Percentiles rank a stretch among this genome's conserved stretches.
Conservation (phyloP, 35 echinoderm and acorn worm species). For the Ophiothrix spiculata region DNA sequence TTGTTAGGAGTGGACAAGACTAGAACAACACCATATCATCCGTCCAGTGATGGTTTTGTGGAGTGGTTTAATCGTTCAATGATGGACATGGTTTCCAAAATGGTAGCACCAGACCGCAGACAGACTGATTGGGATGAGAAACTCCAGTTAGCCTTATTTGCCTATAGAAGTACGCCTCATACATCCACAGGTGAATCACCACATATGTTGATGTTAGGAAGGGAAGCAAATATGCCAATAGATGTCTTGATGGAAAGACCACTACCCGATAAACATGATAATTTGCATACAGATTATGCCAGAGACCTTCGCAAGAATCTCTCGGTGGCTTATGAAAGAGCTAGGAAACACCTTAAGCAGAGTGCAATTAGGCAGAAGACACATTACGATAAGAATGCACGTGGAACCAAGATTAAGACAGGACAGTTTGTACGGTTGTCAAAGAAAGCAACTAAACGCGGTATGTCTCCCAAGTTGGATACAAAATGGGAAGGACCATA, state of each 20-base stretch:
- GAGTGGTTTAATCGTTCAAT: constrained; percentile 58
- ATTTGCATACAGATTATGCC: constrained; percentile 26
- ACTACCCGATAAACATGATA: not conserved
- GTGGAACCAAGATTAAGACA: not conserved
- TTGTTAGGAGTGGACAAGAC: constrained; percentile 49
- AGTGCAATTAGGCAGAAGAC: constrained; percentile 11
- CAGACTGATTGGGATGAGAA: constrained; percentile 57
- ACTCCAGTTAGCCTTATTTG: constrained; percentile 37
- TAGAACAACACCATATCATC: constrained; percentile 53
- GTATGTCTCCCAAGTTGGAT: constrained; percentile 48
- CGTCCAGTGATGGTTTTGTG: constrained; percentile 43
- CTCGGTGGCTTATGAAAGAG: not conserved
- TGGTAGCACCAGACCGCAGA: constrained; percentile 10
- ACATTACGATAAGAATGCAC: not conserved
- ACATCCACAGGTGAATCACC: constrained; percentile 58
- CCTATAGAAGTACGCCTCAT: constrained; percentile 36
- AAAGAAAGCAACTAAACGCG: not conserved
- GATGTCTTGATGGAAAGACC: constrained; percentile 13
- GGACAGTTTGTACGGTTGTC: constrained; percentile 19
- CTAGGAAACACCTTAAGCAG: constrained; percentile 9
- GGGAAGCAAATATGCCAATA: constrained; percentile 31
- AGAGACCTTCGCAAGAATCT: not conserved
- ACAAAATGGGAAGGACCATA: constrained; percentile 48
- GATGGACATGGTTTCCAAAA: not conserved
- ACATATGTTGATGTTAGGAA: constrained; percentile 59